Evolutionary conservation across 2,113 vertebrate genomes (phyloP).

Genomic region (Smithornis capensis): DNA sequence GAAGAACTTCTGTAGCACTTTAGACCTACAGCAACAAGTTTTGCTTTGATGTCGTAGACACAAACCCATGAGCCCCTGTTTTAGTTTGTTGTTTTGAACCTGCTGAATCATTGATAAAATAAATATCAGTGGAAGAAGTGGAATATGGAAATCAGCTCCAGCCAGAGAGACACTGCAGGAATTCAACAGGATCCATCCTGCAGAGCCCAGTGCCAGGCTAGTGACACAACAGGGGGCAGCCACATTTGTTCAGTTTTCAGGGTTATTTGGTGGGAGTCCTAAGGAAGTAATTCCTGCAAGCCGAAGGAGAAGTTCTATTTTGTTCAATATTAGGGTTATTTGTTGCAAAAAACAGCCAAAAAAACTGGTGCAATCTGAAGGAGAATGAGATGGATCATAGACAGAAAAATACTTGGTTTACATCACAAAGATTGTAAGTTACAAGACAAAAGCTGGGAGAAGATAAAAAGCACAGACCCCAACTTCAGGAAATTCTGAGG

Average conservation of each 20-base stretch:
- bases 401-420: not conserved
- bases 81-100: not conserved
- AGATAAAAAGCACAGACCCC: not conserved
- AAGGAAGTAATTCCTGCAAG: not conserved
- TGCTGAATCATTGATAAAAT: not conserved
- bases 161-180: not conserved
- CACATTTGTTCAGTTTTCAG: not conserved
- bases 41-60: not conserved
- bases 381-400: not conserved
- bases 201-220: not conserved
- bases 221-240: too few relatives aligned
- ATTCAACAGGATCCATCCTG: not conserved
- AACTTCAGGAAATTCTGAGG: not conserved
- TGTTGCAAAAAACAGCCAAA: not conserved
- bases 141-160: not conserved
- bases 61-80: not conserved
- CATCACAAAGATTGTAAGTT: not conserved
- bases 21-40: not conserved
- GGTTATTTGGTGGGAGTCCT: not conserved
- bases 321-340: not conserved
- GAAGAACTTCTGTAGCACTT: not conserved
- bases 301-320: not conserved
- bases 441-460: not conserved
- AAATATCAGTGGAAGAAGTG: not conserved
- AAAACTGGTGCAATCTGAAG: not conserved